Base-by-base conservation (phyloP, 2,797 vertebrate genomes). In the Halcyon smyrnensis region DNA sequence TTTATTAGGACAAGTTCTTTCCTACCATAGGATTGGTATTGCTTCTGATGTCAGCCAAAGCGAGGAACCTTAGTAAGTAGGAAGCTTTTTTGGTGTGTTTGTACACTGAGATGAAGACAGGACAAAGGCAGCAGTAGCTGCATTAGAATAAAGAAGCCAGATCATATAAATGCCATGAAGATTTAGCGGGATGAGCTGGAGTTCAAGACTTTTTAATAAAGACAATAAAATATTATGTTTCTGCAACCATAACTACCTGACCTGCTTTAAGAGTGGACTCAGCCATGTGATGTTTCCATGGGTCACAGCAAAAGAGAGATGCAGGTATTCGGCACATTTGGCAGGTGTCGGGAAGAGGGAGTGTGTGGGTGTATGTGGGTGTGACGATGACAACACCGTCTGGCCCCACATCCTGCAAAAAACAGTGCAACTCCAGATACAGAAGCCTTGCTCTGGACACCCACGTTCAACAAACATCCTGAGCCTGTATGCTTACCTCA, bases 381-480 rank as follows among this genome's bases (percentile, higher is more conserved):
- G 54, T 87, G 75, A 78, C 0, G 4, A 51, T 64, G 78, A 79
- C 60, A 92, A 39, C 34, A 28, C 64, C 1, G 13, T 62, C 70
- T 84, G 89, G 87, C 88, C 81, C 78, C 78, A 80, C 75, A 92
- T 84, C 86, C 84, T 93, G 92, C 81, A 89, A n/a, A 74, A 79
- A 56, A 69, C 8, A 34, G 84, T 79, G 56, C 51, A 91, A 56
- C 75, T 92, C 74, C 86, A 94, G 67, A 87, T 62, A 89, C 84
- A 77, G 64, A 79, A 90, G 41, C 85, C 70, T 90, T 3, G 1
- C 75, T 91, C 74, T 88, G 87, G 90, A 90, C 93, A 95, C 92
- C 95, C 90, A 96, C 64, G 1, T 93, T 77, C 75, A 82, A 57
- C 56, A 90, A 90, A 87, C 84, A 95, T 93, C 88, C 86, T 80